A percentile compares a stretch with the other conserved stretches of the same genome.
Conservation (phyloP, 1,140 invertebrate species). For the Andrena cerasifolii region DNA sequence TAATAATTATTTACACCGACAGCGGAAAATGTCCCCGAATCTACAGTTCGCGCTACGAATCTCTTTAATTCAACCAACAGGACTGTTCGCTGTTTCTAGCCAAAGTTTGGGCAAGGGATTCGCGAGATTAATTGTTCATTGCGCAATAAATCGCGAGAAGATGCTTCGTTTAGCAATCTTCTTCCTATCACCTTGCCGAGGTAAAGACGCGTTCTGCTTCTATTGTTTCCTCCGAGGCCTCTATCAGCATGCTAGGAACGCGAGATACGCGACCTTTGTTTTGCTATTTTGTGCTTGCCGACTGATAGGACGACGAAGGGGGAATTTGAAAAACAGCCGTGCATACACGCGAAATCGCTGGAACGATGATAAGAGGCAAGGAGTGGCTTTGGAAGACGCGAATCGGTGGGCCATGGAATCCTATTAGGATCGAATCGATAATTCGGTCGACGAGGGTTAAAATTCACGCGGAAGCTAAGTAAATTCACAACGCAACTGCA, state of each 20-base stretch:
- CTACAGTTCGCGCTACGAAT: too few species aligned
- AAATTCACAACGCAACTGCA: too few species aligned
- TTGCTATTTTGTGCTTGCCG: background rate
- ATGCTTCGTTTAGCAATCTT: background rate
- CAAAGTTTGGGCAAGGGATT: background rate
- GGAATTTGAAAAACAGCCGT: background rate
- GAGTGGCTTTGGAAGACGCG: background rate
- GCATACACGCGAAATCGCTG: background rate
- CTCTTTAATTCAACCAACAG: too few species aligned
- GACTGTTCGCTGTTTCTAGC: background rate
- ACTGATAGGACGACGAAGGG: too few species aligned
- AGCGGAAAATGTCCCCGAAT: too few species aligned
- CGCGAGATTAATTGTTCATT: slow-evolving; percentile 5
- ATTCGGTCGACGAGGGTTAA: too few species aligned
- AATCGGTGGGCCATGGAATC: too few species aligned
- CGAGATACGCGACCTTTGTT: too few species aligned
- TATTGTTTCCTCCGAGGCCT: background rate
- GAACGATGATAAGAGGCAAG: background rate
- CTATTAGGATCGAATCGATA: background rate
- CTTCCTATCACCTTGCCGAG: background rate
- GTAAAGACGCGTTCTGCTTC: background rate
- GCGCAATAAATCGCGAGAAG: slow-evolving; percentile 8
- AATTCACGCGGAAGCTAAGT: too few species aligned
- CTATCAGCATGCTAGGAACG: background rate
- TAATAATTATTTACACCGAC: too few species aligned